phyloP scores from a whole-genome alignment of 2,888 invertebrate genomes.

The Xiphydria camelus region DNA sequence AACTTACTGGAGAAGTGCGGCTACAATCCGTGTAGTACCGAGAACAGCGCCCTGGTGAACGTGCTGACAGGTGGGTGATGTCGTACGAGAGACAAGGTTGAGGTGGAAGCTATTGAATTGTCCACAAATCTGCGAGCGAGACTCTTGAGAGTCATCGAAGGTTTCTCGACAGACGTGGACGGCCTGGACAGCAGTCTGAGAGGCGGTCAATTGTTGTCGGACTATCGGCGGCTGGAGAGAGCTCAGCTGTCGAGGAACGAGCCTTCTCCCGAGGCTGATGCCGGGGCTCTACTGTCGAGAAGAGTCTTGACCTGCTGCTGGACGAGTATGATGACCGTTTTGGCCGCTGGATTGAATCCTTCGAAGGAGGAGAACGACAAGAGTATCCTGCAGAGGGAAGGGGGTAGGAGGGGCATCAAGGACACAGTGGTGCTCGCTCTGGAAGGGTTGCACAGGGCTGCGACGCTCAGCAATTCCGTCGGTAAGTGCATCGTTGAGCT shows the following conservation, averaged over 20 bases:
- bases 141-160: no score
- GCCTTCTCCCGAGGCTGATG: slow-evolving; percentile 73
- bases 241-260: slow-evolving; percentile 71
- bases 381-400: slow-evolving; percentile 47
- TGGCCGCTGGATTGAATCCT: slow-evolving; percentile 68
- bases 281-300: slow-evolving; percentile 76
- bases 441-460: slow-evolving; percentile 90
- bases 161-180: slow-evolving; percentile 70
- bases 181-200: slow-evolving; percentile 74
- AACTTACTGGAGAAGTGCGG: slow-evolving; percentile 74
- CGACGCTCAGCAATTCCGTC: slow-evolving; percentile 84
- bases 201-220: slow-evolving; percentile 77
- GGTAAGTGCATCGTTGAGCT: slow-evolving; percentile 59
- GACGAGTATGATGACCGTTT: slow-evolving; percentile 87
- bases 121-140: no score
- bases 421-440: slow-evolving; percentile 86
- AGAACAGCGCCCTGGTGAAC: slow-evolving; percentile 71
- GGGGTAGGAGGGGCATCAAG: slow-evolving; percentile 62
- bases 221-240: slow-evolving; percentile 83
- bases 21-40: slow-evolving; percentile 64
- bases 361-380: slow-evolving; percentile 51
- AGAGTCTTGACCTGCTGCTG: slow-evolving; percentile 87
- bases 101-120: no score
- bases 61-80: slow-evolving; percentile 72
- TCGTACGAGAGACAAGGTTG: no score